phyloP scores from a whole-genome alignment of 2,888 invertebrate species.

The Brachyopa scutellaris region DNA sequence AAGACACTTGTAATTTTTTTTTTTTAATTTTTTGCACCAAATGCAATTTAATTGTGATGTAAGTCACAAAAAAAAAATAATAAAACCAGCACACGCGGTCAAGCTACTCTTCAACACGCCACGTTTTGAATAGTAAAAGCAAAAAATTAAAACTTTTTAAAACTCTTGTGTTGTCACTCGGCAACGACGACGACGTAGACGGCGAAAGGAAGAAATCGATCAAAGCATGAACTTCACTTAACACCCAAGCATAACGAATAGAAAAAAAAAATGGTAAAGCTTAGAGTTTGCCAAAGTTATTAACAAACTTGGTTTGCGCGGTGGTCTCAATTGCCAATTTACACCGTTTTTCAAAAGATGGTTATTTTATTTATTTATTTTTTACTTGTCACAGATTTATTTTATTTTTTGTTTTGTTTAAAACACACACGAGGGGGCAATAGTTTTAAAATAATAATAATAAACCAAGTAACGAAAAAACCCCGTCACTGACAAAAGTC shows the following conservation, averaged over 20 bases:
- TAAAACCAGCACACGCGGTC: constrained; percentile 35
- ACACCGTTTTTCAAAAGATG: constrained; percentile 1
- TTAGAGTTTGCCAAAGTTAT: constrained; percentile 45
- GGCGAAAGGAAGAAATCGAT: not conserved
- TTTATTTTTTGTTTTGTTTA: not conserved
- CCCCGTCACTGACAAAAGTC: constrained; percentile 51
- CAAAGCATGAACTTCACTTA: constrained; percentile 32
- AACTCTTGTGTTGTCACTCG: constrained; percentile 6
- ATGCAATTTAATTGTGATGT: constrained; percentile 17
- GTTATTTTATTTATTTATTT: not conserved
- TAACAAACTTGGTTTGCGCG: constrained; percentile 25
- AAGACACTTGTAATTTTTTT: constrained; percentile 2
- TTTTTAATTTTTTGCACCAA: not conserved
- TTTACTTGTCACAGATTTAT: not conserved
- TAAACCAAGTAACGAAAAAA: constrained; percentile 11
- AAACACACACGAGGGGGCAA: constrained; percentile 13
- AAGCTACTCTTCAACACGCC: constrained; percentile 4
- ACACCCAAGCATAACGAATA: constrained; percentile 21
- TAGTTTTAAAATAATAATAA: not conserved
- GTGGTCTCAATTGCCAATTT: constrained; percentile 12
- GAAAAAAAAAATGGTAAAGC: constrained; percentile 11
- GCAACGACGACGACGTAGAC: not conserved
- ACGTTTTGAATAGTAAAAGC: constrained; percentile 25
- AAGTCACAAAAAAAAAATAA: constrained; percentile 31
- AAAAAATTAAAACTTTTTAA: constrained; percentile 4